Evolutionary conservation across 2,113 vertebrate genomes (phyloP), one percentile per base, ranked within the genome.

Genomic region (Pachycephala philippinensis): DNA sequence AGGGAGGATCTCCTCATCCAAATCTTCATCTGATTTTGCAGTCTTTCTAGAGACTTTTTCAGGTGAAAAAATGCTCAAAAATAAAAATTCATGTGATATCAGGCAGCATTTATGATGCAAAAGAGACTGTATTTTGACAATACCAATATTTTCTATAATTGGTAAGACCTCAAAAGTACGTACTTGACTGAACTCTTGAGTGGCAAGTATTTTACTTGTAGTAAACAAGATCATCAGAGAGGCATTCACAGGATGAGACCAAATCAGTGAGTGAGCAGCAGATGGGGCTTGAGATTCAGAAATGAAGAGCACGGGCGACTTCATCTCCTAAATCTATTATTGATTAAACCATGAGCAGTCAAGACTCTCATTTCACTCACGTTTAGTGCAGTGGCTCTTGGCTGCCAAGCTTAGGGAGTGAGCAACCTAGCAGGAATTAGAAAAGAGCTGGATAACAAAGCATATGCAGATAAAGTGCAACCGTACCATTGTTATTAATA

Each of bases 211-310:
- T 94, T 96, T 92, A 61, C 57, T 86, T 68, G 57, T 45, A 70
- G 87, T 95, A 96, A 97, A 96, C 30, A 92, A 84, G 92, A 96
- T 96, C 91, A 77, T 94, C 83, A 69, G 61, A 95, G 83, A 96
- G 61, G 54, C 63, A 59, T 95, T 97, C 96, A 93, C 85, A 94
- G 85, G 90, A 95, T 80, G 72, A 96, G 89, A 96, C 92, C 82
- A 96, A 95, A 96, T 95, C 97, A 96, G 95, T 90, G 91, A 95
- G 44, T 4, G 65, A 97, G 98, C 98, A 98, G 97, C 97, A 98
- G 97, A 98, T 97, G 98, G 98, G 97, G 97, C 98, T 96, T 98
- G 96, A 98, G 97, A 98, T 96, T 87, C 96, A 97, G 74, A 95
- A 97, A 96, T 84, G 90, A 95, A 97, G 96, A 96, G 79, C 92